A percentile compares a stretch with the other conserved stretches of the same genome.
Evolutionary conservation across 2,797 vertebrate species (phyloP).

Genomic region (Cyprinella venusta): DNA sequence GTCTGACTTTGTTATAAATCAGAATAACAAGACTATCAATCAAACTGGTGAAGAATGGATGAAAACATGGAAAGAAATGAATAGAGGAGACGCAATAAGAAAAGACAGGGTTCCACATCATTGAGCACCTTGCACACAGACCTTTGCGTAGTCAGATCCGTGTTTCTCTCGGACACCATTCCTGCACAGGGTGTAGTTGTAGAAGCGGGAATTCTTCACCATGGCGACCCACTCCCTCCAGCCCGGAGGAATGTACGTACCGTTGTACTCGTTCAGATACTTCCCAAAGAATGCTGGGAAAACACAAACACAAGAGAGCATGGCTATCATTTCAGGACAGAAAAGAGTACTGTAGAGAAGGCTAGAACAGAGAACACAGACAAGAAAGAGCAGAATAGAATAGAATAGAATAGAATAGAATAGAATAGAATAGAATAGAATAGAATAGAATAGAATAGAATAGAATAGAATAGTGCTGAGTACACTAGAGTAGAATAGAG

Average conservation of each 20-base stretch:
- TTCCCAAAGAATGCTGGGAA: constrained; percentile 87
- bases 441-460: too few species aligned
- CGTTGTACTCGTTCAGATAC: constrained; percentile 90
- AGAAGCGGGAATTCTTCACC: constrained; percentile 96
- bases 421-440: too few species aligned
- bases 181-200: constrained; percentile 94
- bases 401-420: too few species aligned
- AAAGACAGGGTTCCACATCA: not conserved
- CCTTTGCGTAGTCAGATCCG: constrained; percentile 89
- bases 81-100: not conserved
- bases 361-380: too few species aligned
- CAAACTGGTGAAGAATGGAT: not conserved
- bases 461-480: not conserved
- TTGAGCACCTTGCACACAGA: constrained; percentile 50
- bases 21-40: constrained; percentile 14
- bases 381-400: too few species aligned
- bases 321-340: not conserved
- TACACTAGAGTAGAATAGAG: not conserved
- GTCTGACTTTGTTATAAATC: constrained; percentile 14
- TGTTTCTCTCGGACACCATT: constrained; percentile 93
- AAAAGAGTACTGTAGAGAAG: too few species aligned
- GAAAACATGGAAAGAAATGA: not conserved
- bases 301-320: constrained; percentile 50
- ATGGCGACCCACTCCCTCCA: constrained; percentile 97
- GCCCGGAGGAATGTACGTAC: constrained; percentile 87